These are phyloP conservation scores for Clarias platycephalus DNA, from an alignment of 2,797 vertebrate genomes.

Conservation along the genomic window DNA sequence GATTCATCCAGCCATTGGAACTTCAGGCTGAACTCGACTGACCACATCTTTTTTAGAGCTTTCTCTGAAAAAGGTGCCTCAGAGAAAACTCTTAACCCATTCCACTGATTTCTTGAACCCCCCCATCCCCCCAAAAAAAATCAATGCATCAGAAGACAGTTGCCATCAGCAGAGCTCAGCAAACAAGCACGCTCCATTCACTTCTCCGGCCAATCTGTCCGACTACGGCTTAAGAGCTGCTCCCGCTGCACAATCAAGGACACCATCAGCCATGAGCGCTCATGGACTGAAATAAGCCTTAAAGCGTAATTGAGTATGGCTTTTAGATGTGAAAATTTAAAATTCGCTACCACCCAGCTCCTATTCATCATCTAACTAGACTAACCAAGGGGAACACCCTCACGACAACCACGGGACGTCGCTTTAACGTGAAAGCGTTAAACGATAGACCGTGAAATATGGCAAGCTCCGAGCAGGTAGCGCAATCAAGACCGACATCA, in stretches of 20 bases:
- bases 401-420: neutral
- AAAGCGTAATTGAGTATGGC: slow-evolving; percentile 19
- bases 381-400: neutral
- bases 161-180: slow-evolving; percentile 38
- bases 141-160: slow-evolving; percentile 40
- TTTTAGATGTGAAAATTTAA: slow-evolving; percentile 27
- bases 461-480: slow-evolving; percentile 33
- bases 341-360: neutral
- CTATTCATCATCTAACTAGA: slow-evolving; percentile 9
- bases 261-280: slow-evolving; percentile 32
- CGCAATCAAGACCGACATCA: slow-evolving; percentile 64
- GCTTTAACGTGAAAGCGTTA: slow-evolving; percentile 14
- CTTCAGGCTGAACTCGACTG: slow-evolving; percentile 40
- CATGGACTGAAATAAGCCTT: neutral
- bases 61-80: slow-evolving; percentile 36
- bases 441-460: slow-evolving; percentile 42
- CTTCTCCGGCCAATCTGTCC: slow-evolving; percentile 23
- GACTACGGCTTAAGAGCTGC: slow-evolving; percentile 14
- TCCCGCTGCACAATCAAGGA: slow-evolving; percentile 34
- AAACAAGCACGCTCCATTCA: slow-evolving; percentile 42
- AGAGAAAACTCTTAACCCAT: slow-evolving; percentile 42
- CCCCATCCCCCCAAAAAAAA: slow-evolving; percentile 27
- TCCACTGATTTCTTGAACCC: slow-evolving; percentile 45
- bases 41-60: slow-evolving; percentile 32
- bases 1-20: slow-evolving; percentile 11